phyloP scores from a whole-genome alignment of 2,888 invertebrate species.

The Cecidostiba fungosa region DNA sequence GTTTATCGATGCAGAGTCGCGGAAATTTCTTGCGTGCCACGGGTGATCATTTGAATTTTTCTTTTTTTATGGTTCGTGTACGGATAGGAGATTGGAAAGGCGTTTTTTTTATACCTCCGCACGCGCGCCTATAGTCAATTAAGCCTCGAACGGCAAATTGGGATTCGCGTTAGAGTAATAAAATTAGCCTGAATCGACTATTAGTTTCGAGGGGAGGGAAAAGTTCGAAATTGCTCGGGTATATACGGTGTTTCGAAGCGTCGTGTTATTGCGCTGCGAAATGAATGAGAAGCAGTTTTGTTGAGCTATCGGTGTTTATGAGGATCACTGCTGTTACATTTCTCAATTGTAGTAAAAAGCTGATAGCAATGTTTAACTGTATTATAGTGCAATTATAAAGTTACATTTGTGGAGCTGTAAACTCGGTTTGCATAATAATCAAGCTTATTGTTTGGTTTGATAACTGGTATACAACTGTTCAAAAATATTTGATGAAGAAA shows the following conservation, averaged over 20 bases:
- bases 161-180: slow-evolving; percentile 22
- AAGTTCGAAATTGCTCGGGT: slow-evolving; percentile 3
- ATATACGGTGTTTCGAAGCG: not conserved
- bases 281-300: not conserved
- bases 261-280: not conserved
- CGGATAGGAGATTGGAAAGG: not conserved
- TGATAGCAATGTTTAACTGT: not conserved
- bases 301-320: not conserved
- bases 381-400: not conserved
- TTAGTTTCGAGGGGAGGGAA: slow-evolving; percentile 13
- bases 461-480: not conserved
- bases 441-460: not conserved
- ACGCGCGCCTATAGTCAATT: not conserved
- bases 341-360: not conserved
- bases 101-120: not conserved
- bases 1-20: slow-evolving; percentile 23
- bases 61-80: not conserved
- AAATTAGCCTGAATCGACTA: slow-evolving; percentile 17
- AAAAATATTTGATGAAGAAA: not conserved
- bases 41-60: not conserved
- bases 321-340: not conserved
- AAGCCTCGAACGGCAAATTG: not conserved
- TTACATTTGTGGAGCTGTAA: not conserved
- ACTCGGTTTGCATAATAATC: not conserved
- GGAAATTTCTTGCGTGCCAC: slow-evolving; percentile 31